phyloP scores from a whole-genome alignment of 2,113 vertebrate species.

The Otus sunia region DNA sequence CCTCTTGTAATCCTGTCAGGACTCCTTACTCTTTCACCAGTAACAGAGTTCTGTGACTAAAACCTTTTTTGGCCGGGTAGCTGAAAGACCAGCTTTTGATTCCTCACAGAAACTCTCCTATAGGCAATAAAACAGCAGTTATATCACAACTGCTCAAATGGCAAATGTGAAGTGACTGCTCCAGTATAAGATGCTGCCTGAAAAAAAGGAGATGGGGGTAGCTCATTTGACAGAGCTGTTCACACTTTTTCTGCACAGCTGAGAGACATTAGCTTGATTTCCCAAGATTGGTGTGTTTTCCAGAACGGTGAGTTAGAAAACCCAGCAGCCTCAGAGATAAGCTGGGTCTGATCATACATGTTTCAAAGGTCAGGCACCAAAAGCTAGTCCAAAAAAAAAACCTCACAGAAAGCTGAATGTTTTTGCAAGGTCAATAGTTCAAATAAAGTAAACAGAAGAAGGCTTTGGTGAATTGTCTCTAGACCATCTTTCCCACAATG shows the following conservation, averaged over 20 bases:
- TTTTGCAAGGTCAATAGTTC: conserved; percentile 68
- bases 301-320: conserved; percentile 41
- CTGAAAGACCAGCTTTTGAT: conserved; percentile 54
- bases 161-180: conserved; percentile 80
- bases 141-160: conserved; percentile 61
- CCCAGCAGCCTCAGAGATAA: conserved; percentile 48
- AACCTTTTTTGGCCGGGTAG: conserved; percentile 57
- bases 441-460: conserved; percentile 4
- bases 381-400: conserved; percentile 12
- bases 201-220: conserved; percentile 64
- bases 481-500: neutral
- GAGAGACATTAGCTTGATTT: conserved; percentile 78
- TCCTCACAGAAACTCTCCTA: conserved; percentile 68
- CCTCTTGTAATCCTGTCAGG: conserved; percentile 71
- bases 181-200: conserved; percentile 57
- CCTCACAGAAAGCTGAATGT: conserved; percentile 32
- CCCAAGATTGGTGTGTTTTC: conserved; percentile 67
- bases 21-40: conserved; percentile 64
- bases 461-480: neutral
- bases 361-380: conserved; percentile 61
- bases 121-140: conserved; percentile 71
- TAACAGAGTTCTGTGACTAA: conserved; percentile 52
- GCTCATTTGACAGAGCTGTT: conserved; percentile 80
- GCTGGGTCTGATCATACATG: conserved; percentile 49
- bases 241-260: conserved; percentile 75